Evolutionary conservation across 1,140 invertebrate genomes (phyloP), one percentile per base, ranked within the genome.

Genomic region (Anagrus nilaparvatae): DNA sequence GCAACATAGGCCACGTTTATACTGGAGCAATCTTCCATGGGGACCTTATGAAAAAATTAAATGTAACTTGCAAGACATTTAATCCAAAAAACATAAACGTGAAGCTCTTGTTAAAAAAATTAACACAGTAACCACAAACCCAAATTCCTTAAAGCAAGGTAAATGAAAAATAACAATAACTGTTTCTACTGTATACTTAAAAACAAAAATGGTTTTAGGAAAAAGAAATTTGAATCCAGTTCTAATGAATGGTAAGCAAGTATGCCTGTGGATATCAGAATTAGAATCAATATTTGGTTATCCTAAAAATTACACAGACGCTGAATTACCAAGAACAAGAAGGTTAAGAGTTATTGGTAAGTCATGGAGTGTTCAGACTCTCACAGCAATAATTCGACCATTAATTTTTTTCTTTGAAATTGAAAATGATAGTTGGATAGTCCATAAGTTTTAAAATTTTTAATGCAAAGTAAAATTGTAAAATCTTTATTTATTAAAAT

Each of bases 281-380:
- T 49, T 78, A 10, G 76, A 79, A 53, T 59, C 65, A 56, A 59
- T 77, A 40, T 78, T 79, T 63, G 76, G 77, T 1, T 73, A 78
- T 51, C 75, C 76, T 3, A 52, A 51, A 20, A 74, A 78, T 51
- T 78, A 74, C 46, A 78, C 76, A 5, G 74, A 77, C 47, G 65
- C 72, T 10, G 72, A 69, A 49, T 44, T 77, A 6, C 61, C 60
- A 6, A 50, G 62, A 2, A 56, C 56, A 0, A 59, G 63, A 40
- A 55, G 77, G 18, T 68, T 68, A 42, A 63, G 67, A 48, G 52
- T 78, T n/a, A 58, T 79, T 17, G 77, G 76, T 6, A 60, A 58
- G 40, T 59, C 62, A 1, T 66, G 61, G 63, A 63, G 62, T 31
- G 61, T 65, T 1, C 57, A 57, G 33, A 64, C 61, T 0, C 51